Percentiles rank a stretch among this genome's conserved stretches.
Conservation (phyloP, 2,113 vertebrate species). For the Menidia beryllina region DNA sequence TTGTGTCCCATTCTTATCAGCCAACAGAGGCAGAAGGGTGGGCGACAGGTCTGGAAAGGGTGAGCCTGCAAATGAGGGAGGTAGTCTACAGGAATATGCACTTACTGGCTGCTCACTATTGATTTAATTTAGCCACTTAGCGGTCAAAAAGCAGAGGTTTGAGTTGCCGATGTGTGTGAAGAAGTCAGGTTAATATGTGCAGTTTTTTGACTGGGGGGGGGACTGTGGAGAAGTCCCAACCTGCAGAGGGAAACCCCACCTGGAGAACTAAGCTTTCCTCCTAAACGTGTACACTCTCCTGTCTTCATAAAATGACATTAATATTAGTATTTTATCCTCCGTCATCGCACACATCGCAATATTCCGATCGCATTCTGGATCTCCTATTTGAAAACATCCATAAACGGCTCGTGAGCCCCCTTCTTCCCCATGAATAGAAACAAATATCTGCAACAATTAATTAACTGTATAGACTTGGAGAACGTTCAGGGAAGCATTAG, state of each 20-base stretch:
- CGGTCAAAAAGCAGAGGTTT: conserved; percentile 7
- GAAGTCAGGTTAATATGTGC: background rate
- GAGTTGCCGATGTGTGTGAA: background rate
- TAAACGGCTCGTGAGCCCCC: conserved; percentile 3
- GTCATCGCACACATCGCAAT: background rate
- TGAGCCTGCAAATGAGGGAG: conserved; percentile 54
- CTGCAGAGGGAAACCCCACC: too few species aligned
- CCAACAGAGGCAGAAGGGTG: conserved; percentile 87
- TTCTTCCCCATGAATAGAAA: conserved; percentile 20
- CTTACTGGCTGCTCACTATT: conserved; percentile 12
- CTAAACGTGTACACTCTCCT: too few species aligned
- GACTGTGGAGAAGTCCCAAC: background rate
- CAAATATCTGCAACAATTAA: conserved; percentile 68
- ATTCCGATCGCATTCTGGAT: conserved; percentile 1
- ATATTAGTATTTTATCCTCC: background rate
- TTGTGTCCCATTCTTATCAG: conserved; percentile 92
- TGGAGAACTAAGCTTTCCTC: too few species aligned
- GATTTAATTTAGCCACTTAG: conserved; percentile 19
- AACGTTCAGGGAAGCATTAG: conserved; percentile 73
- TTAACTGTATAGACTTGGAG: conserved; percentile 72
- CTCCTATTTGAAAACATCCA: conserved; percentile 12
- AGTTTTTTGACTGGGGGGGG: background rate
- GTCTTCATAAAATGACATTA: background rate
- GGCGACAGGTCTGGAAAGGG: conserved; percentile 65
- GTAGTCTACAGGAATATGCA: conserved; percentile 35